Conservation (phyloP, 2,113 vertebrate genomes). For the Madoqua kirkii region DNA sequence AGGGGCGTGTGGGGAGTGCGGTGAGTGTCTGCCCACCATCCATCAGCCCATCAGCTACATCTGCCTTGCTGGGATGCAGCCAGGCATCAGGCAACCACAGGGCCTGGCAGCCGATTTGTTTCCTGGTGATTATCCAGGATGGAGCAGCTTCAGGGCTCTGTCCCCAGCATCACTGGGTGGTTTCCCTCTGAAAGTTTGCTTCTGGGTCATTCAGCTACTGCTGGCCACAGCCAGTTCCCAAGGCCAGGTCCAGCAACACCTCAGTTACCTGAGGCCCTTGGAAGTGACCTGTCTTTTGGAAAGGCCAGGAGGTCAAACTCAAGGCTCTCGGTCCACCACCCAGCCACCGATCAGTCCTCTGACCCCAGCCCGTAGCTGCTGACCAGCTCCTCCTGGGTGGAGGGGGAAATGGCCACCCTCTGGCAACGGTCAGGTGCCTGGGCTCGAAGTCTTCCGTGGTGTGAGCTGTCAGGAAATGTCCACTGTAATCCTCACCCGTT, state of each 20-base stretch:
- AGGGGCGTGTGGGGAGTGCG: rapidly evolving
- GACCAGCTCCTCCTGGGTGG: not conserved
- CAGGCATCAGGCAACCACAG: rapidly evolving
- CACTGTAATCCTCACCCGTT: not conserved
- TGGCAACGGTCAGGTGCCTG: not conserved
- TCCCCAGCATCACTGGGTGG: not conserved
- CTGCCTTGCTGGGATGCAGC: not conserved
- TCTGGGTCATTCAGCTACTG: not conserved
- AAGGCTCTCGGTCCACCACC: not conserved
- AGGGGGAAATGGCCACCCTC: too few species aligned
- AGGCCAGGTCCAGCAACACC: not conserved
- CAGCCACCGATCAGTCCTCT: not conserved
- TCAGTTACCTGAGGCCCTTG: not conserved
- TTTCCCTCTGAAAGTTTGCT: not conserved
- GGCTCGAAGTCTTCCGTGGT: not conserved
- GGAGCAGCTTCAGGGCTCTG: not conserved
- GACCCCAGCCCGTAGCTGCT: not conserved
- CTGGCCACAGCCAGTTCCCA: not conserved
- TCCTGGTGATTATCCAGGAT: not conserved
- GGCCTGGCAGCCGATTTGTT: not conserved
- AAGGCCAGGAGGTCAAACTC: not conserved
- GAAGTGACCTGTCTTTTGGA: not conserved
- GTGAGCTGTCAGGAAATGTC: not conserved
- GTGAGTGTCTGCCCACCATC: not conserved
- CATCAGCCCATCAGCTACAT: not conserved